Percentiles rank a stretch among this genome's conserved stretches.
These are phyloP conservation scores for Metaphire vulgaris DNA, from an alignment of 1,140 invertebrate species.

Conservation along the genomic window DNA sequence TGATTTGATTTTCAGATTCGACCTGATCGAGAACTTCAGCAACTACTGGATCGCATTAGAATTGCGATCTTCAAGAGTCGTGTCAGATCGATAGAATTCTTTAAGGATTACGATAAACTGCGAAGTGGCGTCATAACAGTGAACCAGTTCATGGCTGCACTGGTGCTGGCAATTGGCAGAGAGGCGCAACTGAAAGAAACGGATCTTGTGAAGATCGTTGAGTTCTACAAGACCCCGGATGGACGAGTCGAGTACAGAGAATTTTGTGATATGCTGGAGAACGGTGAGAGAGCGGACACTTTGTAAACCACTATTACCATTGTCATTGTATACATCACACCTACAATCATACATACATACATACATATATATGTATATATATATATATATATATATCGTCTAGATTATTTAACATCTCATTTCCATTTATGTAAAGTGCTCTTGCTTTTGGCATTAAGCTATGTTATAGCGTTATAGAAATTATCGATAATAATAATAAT, in stretches of 20 bases:
- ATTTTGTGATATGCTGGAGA: constrained; percentile 51
- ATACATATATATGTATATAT: no score
- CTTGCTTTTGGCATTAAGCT: no score
- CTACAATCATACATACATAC: no score
- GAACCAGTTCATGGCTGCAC: constrained; percentile 50
- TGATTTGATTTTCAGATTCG: constrained; percentile 38
- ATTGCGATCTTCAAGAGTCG: constrained; percentile 49
- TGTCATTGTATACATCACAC: no score
- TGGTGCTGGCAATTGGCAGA: constrained; percentile 47
- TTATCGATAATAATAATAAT: no score
- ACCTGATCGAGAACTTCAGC: constrained; percentile 43
- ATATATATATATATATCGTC: no score
- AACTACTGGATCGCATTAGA: constrained; percentile 49
- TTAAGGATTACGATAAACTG: constrained; percentile 51
- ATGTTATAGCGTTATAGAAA: no score
- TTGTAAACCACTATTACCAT: not conserved
- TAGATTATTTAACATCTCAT: no score
- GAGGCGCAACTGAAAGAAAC: constrained; percentile 44
- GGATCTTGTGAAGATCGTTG: constrained; percentile 49
- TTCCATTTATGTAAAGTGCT: no score
- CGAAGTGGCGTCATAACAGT: constrained; percentile 49
- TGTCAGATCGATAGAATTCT: constrained; percentile 50
- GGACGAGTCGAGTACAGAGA: constrained; percentile 49
- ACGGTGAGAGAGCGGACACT: constrained; percentile 37
- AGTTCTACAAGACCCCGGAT: constrained; percentile 46